Percentiles rank a stretch among this genome's conserved stretches.
phyloP scores from a whole-genome alignment of 2,888 invertebrate species.

The Phanerotoma sp. region DNA sequence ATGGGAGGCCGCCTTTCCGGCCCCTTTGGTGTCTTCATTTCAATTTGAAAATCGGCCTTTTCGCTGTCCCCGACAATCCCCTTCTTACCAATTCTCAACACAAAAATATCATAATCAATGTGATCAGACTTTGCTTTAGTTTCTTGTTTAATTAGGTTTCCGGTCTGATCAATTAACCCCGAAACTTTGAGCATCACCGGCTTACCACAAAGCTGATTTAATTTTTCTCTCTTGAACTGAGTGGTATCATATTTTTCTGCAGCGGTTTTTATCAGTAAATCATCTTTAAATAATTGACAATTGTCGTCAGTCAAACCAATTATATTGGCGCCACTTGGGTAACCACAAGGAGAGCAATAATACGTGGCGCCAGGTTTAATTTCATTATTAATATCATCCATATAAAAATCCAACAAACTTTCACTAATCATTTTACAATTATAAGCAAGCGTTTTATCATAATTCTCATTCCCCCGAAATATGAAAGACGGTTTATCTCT shows the following conservation, averaged over 20 bases:
- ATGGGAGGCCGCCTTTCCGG: conserved; percentile 63
- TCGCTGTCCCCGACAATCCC: conserved; percentile 68
- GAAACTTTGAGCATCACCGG: conserved; percentile 53
- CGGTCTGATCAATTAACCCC: conserved; percentile 41
- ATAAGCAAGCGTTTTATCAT: conserved; percentile 36
- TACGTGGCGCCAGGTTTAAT: conserved; percentile 27
- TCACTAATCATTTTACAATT: conserved; percentile 42
- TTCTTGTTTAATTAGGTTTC: conserved; percentile 35
- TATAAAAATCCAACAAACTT: conserved; percentile 27
- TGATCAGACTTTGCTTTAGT: conserved; percentile 45
- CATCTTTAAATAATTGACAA: neutral
- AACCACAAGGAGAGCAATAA: conserved; percentile 38
- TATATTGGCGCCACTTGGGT: conserved; percentile 22
- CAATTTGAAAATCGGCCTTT: conserved; percentile 70
- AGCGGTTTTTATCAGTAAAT: neutral
- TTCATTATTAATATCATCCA: conserved; percentile 13
- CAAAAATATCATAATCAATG: conserved; percentile 65
- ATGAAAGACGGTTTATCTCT: conserved; percentile 35
- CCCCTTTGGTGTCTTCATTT: conserved; percentile 72
- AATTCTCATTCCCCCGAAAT: conserved; percentile 38
- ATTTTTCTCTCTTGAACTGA: conserved; percentile 40
- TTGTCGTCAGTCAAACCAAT: neutral
- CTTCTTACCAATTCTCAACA: conserved; percentile 75
- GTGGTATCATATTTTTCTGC: conserved; percentile 21
- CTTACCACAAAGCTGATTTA: conserved; percentile 41